Evolutionary conservation across 2,888 invertebrate genomes (phyloP), one percentile per base, ranked within the genome.

Genomic region (Nymphalis polychloros): DNA sequence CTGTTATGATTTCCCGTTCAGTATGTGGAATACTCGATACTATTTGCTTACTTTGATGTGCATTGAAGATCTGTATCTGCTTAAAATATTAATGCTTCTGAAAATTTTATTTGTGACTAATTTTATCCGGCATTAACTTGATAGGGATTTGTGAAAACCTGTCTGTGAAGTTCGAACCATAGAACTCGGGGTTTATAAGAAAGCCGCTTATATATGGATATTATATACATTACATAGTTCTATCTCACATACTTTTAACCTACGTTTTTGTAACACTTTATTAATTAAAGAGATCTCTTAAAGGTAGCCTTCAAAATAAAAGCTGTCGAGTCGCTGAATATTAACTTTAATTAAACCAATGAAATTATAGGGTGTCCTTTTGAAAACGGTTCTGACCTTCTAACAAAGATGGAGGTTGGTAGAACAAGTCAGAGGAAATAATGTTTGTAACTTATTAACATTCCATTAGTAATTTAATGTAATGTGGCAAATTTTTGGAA

Each of bases 281-380:
- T 49, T 49, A 7, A 35, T 64, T 64, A 49, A 49, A 49, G 57
- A 35, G 41, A 35, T 59, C 59, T 17, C n/a, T 67, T 59, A 67
- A 62, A 63, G 6, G 27, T 31, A 31, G 57, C 63, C 59, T 67
- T 63, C 41, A 41, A 46, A 63, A 63, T 55, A 63, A 67, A 63
- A 62, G 59, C 49, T 49, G 23, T 49, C 49, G 41, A 41, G 49
- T 49, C 57, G 19, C 63, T 59, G 31, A 64, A 57, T 64, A 47
- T 55, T 59, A 55, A 49, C 57, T 31, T 47, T 53, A 66, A 66
- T 66, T 66, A 61, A 67, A 57, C 50, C 63, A 50, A 63, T 67
- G 59, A 59, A 63, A 49, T 19, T 49, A 8, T 49, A 49, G 49
- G 49, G 49, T 49, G 49, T 49, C 49, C 49, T 49, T 49, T 49